Base-by-base conservation (phyloP, 2,113 vertebrate species). In the Nibea coibor region DNA sequence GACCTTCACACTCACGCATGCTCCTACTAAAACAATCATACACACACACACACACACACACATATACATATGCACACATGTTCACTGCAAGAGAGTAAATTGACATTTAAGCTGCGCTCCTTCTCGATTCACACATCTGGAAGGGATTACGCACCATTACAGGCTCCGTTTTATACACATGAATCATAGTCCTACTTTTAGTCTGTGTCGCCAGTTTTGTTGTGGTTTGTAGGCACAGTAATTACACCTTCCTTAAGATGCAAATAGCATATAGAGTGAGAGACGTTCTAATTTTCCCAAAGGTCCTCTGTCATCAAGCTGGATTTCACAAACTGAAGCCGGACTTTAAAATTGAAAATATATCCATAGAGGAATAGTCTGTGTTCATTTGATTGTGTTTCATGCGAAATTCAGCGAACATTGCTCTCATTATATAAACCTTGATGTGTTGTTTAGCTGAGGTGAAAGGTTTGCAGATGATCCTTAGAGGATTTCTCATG, bases 101-200 rank as follows among this genome's bases (percentile, higher is more conserved):
- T 88, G 82, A 87, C 78, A 84, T 90, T 84, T 88, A 87, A 85
- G 78, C 87, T 82, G 76, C 5, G 16, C 72, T 71, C 58, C 89
- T 82, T 48, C 78, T 88, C 65, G 39, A 86, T 83, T 92, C 72
- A 89, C 87, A 90, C 91, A 93, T 92, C 89, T 92, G 92, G 84
- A 87, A 88, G 59, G 77, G 88, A 90, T 92, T 89, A 88, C 39
- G 5, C 14, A 70, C 73, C n/a, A 90, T 88, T 83, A 86, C 72
- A 88, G 67, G 57, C 78, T 63, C 42, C 4, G 20, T 43, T 80
- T 86, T 45, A 78, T 45, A 83, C 74, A 75, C 53, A 67, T 74
- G 47, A 87, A 80, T 89, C 86, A 68, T 73, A 85, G 62, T 74
- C 65, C 78, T 78, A 66, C 73, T 86, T 89, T 75, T 63, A 61